These are phyloP conservation scores for Hypomecis punctinalis DNA, from an alignment of 2,888 invertebrate species.

Conservation along the genomic window DNA sequence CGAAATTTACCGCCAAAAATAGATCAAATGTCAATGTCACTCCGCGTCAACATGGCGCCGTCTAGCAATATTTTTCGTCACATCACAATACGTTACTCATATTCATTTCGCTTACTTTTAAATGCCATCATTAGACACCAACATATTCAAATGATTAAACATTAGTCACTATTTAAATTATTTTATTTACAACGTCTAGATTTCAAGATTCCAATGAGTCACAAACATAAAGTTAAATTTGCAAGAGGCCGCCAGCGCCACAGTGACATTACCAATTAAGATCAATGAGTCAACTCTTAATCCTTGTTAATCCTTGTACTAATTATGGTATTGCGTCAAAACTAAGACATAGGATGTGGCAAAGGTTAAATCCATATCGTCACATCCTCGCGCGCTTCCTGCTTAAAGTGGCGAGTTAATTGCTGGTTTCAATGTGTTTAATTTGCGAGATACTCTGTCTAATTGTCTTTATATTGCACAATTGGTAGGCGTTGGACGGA, in stretches of 20 bases:
- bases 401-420: constrained; percentile 73
- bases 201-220: constrained; percentile 31
- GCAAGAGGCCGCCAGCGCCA: constrained; percentile 42
- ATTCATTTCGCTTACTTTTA: not conserved
- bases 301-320: constrained; percentile 59
- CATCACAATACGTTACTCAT: constrained; percentile 9
- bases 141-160: not conserved
- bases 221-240: constrained; percentile 14
- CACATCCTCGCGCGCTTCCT: constrained; percentile 81
- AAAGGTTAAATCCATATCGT: constrained; percentile 82
- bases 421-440: constrained; percentile 60
- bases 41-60: too few relatives aligned
- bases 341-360: constrained; percentile 79
- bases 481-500: constrained; percentile 55
- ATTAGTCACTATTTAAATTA: constrained; percentile 27
- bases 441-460: constrained; percentile 49
- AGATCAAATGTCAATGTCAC: too few relatives aligned
- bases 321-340: constrained; percentile 58
- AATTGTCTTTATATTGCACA: constrained; percentile 33
- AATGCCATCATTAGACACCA: constrained; percentile 2
- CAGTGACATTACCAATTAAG: constrained; percentile 31
- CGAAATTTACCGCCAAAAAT: too few relatives aligned
- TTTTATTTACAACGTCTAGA: constrained; percentile 32
- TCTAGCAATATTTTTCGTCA: too few relatives aligned
- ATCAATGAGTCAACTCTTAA: constrained; percentile 56